Percentiles rank a stretch among this genome's conserved stretches.
Conservation (phyloP, 2,797 vertebrate genomes). For the Schizopygopsis pylzovi region DNA sequence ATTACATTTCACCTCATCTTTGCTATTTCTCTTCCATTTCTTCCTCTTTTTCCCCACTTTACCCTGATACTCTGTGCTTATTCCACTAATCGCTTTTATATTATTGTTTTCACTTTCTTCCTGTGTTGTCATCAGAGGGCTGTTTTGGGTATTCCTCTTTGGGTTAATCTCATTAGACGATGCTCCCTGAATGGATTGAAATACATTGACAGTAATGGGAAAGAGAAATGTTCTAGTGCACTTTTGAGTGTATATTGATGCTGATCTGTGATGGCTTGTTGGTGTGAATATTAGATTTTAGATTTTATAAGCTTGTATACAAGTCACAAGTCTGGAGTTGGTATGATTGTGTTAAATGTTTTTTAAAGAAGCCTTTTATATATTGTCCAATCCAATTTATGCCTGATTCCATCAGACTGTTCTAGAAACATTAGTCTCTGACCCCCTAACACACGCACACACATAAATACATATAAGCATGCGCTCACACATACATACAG, state of each 20-base stretch:
- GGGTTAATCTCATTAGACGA: slow-evolving; percentile 46
- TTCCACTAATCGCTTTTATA: slow-evolving; percentile 12
- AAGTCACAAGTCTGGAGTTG: background rate
- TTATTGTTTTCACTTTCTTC: background rate
- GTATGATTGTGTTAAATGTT: background rate
- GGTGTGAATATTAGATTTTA: background rate
- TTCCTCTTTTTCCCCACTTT: slow-evolving; percentile 2
- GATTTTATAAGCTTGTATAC: background rate
- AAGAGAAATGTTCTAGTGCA: slow-evolving; percentile 41
- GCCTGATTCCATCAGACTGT: slow-evolving; percentile 94
- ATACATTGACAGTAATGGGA: slow-evolving; percentile 7
- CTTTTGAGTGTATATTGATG: slow-evolving; percentile 13
- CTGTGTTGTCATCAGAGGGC: background rate
- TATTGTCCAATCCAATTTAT: slow-evolving; percentile 93
- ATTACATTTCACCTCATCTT: slow-evolving; percentile 2
- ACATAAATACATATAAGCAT: slow-evolving; percentile 52
- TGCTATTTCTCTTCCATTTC: too few relatives aligned
- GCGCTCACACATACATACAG: slow-evolving; percentile 34
- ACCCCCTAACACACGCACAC: slow-evolving; percentile 69
- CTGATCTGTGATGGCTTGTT: background rate
- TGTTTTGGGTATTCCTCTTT: background rate
- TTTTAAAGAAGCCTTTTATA: background rate
- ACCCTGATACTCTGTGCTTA: slow-evolving; percentile 4
- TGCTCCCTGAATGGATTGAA: slow-evolving; percentile 35
- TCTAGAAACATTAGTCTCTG: slow-evolving; percentile 81